Conservation (phyloP, 2,797 vertebrate genomes). For the Acanthurus leucopareius region DNA sequence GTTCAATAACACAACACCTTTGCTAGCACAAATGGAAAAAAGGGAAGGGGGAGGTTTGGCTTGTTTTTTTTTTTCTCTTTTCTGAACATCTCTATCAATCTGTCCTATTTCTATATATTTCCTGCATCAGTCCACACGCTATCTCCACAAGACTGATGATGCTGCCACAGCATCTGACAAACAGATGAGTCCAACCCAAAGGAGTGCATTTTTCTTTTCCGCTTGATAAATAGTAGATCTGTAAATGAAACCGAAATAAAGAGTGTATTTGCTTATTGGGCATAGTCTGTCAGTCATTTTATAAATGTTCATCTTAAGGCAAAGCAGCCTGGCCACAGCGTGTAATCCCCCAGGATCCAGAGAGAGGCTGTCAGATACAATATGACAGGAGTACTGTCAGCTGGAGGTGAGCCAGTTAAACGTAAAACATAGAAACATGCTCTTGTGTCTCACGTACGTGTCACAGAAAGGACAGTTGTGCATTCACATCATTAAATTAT, state of each 20-base stretch:
- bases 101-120: conserved; percentile 75
- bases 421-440: conserved; percentile 29
- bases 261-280: conserved; percentile 56
- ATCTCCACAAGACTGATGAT: conserved; percentile 71
- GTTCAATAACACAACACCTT: conserved; percentile 48
- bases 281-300: conserved; percentile 58
- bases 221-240: conserved; percentile 66
- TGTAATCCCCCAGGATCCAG: conserved; percentile 48
- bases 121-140: conserved; percentile 65
- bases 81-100: conserved; percentile 67
- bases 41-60: conserved; percentile 14
- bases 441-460: conserved; percentile 42
- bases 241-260: conserved; percentile 58
- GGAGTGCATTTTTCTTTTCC: conserved; percentile 62
- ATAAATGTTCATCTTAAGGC: conserved; percentile 56
- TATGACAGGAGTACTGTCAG: conserved; percentile 53
- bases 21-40: conserved; percentile 43
- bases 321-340: conserved; percentile 38
- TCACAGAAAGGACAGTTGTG: conserved; percentile 18
- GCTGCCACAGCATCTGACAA: conserved; percentile 55
- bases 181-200: conserved; percentile 66
- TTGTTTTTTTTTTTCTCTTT: conserved; percentile 27
- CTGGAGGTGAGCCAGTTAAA: conserved; percentile 53
- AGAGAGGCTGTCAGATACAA: conserved; percentile 58
- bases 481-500: conserved; percentile 26